These are phyloP conservation scores for Iselma pallidipennis DNA, from an alignment of 2,888 invertebrate genomes.

Conservation along the genomic window DNA sequence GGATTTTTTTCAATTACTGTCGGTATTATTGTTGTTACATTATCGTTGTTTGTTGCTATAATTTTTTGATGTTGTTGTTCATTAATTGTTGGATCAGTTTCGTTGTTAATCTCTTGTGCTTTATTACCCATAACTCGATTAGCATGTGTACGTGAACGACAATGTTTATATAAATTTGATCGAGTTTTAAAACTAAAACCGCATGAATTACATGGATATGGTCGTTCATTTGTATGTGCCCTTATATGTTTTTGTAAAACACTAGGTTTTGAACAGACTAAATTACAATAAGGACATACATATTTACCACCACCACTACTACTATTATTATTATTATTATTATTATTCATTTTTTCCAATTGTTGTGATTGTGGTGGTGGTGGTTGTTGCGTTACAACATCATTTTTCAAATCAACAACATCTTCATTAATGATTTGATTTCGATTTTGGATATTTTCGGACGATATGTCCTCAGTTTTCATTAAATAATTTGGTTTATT, in stretches of 20 bases:
- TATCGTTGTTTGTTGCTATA: slow-evolving; percentile 23
- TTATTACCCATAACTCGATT: slow-evolving; percentile 55
- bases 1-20: slow-evolving; percentile 3
- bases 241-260: slow-evolving; percentile 93
- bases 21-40: background rate
- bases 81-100: slow-evolving; percentile 10
- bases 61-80: slow-evolving; percentile 10
- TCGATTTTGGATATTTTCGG: slow-evolving; percentile 14
- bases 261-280: slow-evolving; percentile 90
- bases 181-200: slow-evolving; percentile 94
- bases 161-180: slow-evolving; percentile 91
- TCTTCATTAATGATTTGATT: slow-evolving; percentile 22
- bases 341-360: slow-evolving; percentile 46
- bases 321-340: too few relatives aligned
- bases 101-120: slow-evolving; percentile 35
- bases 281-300: slow-evolving; percentile 85
- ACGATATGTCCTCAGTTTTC: slow-evolving; percentile 31
- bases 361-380: slow-evolving; percentile 14
- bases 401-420: slow-evolving; percentile 11
- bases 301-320: slow-evolving; percentile 65
- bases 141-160: slow-evolving; percentile 60
- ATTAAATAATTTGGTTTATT: slow-evolving; percentile 35
- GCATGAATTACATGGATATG: slow-evolving; percentile 86
- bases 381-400: slow-evolving; percentile 4
- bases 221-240: slow-evolving; percentile 91